A percentile compares a stretch with the other conserved stretches of the same genome.
phyloP scores from a whole-genome alignment of 2,113 vertebrate species.

The Bubo blakistoni region DNA sequence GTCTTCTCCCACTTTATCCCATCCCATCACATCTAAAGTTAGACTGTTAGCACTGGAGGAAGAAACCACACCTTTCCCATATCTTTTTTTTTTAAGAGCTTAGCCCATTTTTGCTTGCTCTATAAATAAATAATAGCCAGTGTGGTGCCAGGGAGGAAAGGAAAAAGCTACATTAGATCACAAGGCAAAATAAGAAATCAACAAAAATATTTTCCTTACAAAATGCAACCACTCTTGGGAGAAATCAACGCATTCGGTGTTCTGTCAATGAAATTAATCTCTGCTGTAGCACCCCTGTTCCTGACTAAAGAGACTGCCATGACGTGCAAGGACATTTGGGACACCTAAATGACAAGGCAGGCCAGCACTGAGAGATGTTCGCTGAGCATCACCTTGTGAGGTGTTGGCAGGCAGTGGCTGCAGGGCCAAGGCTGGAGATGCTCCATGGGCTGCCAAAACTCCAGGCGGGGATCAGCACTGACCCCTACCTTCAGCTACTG shows the following conservation, averaged over 20 bases:
- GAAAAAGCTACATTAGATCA: background rate
- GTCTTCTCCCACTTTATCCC: background rate
- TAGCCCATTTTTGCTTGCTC: background rate
- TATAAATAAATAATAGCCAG: constrained; percentile 5
- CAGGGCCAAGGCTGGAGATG: background rate
- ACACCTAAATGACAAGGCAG: fast-evolving
- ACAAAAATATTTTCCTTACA: background rate
- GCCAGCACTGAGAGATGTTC: fast-evolving
- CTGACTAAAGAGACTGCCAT: background rate
- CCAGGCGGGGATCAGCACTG: background rate
- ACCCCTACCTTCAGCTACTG: background rate
- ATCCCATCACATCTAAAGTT: background rate
- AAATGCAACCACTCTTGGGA: background rate
- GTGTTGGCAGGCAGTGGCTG: fast-evolving
- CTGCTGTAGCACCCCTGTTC: background rate
- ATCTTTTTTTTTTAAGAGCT: background rate
- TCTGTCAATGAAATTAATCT: background rate
- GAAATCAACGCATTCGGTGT: background rate
- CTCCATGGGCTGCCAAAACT: background rate
- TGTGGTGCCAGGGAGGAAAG: background rate
- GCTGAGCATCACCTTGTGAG: background rate
- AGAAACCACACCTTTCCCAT: background rate
- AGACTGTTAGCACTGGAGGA: background rate
- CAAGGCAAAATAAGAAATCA: background rate
- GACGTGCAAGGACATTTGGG: background rate